Base-by-base conservation (phyloP, 1,140 invertebrate genomes). In the Drosophila bocqueti region DNA sequence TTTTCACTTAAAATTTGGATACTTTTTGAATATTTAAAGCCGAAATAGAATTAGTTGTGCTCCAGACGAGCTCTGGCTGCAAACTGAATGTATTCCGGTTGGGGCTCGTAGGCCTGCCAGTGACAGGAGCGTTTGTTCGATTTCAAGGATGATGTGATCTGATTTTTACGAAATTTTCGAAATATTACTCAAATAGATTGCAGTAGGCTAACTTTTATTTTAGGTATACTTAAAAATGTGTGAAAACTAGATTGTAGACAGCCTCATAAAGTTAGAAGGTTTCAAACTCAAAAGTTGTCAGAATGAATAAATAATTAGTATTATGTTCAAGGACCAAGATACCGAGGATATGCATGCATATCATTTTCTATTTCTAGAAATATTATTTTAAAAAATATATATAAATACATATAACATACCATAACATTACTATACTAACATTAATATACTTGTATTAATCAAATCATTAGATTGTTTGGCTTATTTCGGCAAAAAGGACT, bases 41-140 rank as follows among this genome's bases (percentile, higher is more conserved):
- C 40, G 24, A 71, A 65, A 46, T 5, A 54, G 2, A 54, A 18
- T 0, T 16, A 49, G 43, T 31, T 65, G 24, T 49, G 36, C 62
- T 29, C 61, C 68, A 58, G 62, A 50, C 61, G 36, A 65, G 62
- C 61, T 65, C 68, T 58, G 61, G 49, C 54, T 38, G 61, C 46
- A 36, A 65, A 72, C n/a, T n/a, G n/a, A n/a, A n/a, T n/a, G n/a
- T n/a, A n/a, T n/a, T n/a, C n/a, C n/a, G n/a, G n/a, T n/a, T 11
- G 26, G 4, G 24, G 34, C 13, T 54, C 29, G 8, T 36, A 8
- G 15, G 7, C 38, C 9, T 26, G 15, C 26, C 21, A 45, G 36
- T 64, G 47, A 26, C 47, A 54, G 50, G 8, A 24, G 2, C 31
- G 38, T 34, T 47, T 29, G 16, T 29, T 31, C 36, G 26, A 55